Base-by-base conservation (phyloP, 2,113 vertebrate genomes). In the Anas platyrhynchos region DNA sequence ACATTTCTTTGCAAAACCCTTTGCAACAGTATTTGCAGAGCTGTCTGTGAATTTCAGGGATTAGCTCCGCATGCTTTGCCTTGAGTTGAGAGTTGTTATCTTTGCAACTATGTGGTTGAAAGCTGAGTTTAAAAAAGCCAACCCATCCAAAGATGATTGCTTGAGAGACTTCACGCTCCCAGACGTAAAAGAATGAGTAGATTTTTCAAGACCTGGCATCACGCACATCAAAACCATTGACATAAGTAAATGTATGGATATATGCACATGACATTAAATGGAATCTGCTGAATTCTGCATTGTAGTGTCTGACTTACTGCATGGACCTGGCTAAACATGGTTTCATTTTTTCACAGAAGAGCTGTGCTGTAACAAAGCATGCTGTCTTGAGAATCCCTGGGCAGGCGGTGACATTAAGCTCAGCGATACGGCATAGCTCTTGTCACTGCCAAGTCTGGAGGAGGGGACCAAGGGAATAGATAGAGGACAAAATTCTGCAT, bases 161-260 rank as follows among this genome's bases (percentile, higher is more conserved):
- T 83, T 63, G 68, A 93, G 63, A 55, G 61, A 56, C 50, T 21
- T 81, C 2, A 2, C 0, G 12, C 68, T 97, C 91, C 95, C 95
- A 94, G 94, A 88, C 0, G 4, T 31, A 65, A 59, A 16, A 1
- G 1, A 14, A 29, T 1, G 11, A 65, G 94, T 96, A 95, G 96
- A 88, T 95, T 96, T 96, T 95, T 97, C 96, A 96, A 96, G 96
- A 48, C 94, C 96, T 93, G 92, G 94, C 93, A 8, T 87, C 93
- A 92, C 14, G 63, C 91, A 52, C 96, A 91, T 82, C 93, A 23
- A 74, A 96, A 87, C 86, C 94, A 96, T 95, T 97, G 94, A 65
- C 94, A 92, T 95, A 41, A 94, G 87, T 87, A 91, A 90, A 91
- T 96, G 96, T 96, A 96, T 95, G 94, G 91, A 91, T 96, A 79